Evolutionary conservation across 2,888 invertebrate genomes (phyloP), one percentile per base, ranked within the genome.

Genomic region (Anagyrus pseudococci): DNA sequence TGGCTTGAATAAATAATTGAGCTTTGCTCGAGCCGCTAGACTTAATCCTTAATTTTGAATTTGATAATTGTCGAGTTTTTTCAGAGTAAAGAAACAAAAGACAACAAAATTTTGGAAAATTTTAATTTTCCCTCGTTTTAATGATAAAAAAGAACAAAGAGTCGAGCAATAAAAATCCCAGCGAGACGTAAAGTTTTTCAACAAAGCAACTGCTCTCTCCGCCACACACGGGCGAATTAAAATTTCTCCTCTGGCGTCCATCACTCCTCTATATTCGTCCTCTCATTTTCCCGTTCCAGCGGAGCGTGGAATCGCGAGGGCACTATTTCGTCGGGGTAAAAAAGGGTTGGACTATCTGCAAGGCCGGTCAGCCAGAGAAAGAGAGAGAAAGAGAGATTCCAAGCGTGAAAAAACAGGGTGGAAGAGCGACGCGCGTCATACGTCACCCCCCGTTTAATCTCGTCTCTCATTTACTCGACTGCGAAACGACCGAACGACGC

Each of bases 391-490:
- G 15, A 41, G 26, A 26, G 17, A 29, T 29, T 29, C 10, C n/a
- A 37, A 22, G 40, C 33, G 54, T 41, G 19, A 55, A 49, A 50
- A 54, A 44, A 54, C 3, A 17, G 50, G 48, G 60, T 52, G 62
- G 67, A 63, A 62, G 69, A 62, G 60, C 62, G 62, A 67, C 73
- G 62, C 70, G 65, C 67, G 68, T 70, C 72, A 68, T 74, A 71
- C 71, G 70, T 75, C 67, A 65, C 67, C 67, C 62, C n/a, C 71
- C 69, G 76, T 73, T 77, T 78, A 78, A 77, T 77, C 78, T 78
- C 75, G 73, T 71, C 71, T 72, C 76, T 77, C 78, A 76, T 78
- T 77, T 77, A 76, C 74, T 75, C 75, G 69, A 70, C 71, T 76
- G 76, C 70, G 72, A 76, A 77, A 73, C 73, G 75, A 70, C 68